Evolutionary conservation across 1,140 invertebrate genomes (phyloP), one percentile per base, ranked within the genome.

Genomic region (Euwallacea similis): DNA sequence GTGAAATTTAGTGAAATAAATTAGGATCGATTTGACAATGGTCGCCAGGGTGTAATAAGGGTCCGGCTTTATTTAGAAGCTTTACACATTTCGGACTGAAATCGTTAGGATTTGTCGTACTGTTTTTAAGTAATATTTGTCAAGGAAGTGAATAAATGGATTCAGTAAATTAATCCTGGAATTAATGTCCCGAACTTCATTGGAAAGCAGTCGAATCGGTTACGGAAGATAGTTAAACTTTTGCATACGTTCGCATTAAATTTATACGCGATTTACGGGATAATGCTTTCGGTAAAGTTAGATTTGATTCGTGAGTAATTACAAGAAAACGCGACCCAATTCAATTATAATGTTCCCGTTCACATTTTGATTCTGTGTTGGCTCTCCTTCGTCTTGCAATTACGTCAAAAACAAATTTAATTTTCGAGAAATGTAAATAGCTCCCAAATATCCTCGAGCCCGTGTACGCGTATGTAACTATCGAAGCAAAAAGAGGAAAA

Each of bases 231-330:
- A 63, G 61, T 63, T 63, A 63, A 44, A 44, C 61, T 72, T 72
- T 55, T 69, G 68, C 58, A 58, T 62, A 53, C 42, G 60, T 71
- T 44, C 47, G 64, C 69, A 61, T 15, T 66, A 74, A 76, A 74
- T 43, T 76, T 74, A 58, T 58, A 55, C 21, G 53, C 55, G 64
- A 74, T 72, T 72, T 74, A 60, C 41, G 54, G 63, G 53, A 64
- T 66, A 66, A 62, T 55, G 71, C 44, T 67, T 73, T 47, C 63
- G 58, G 56, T 50, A 65, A 75, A 67, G 73, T 75, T 75, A 73
- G 73, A 69, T 74, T 72, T 66, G 66, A 75, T 74, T 66, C 65
- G 71, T 58, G 73, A 68, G 69, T 75, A 75, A 75, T 75, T 75
- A 75, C 46, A 50, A 50, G 46, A 50, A 50, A 50, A 50, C 46